Evolutionary conservation across 37 sponge, comb jelly and placozoan species (phyloP).

Genomic region (Ephydatia muelleri): DNA sequence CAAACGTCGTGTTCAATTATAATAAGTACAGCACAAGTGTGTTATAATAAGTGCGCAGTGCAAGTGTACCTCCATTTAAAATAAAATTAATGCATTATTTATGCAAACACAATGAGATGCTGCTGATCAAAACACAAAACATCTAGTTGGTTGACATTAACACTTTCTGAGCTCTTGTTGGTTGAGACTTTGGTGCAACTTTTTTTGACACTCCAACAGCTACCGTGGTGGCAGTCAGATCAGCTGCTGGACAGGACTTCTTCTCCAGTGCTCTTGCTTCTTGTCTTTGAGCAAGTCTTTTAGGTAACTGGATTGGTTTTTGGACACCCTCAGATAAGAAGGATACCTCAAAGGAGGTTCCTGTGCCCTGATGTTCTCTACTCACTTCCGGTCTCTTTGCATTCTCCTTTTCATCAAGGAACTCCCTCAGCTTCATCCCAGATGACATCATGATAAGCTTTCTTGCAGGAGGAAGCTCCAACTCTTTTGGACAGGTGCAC

Average conservation of each 20-base stretch:
- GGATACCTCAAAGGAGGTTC: neutral
- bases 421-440: conserved; percentile 29
- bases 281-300: neutral
- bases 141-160: neutral
- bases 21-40: too few species aligned
- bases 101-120: neutral
- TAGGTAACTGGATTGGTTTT: neutral
- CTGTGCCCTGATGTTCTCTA: neutral
- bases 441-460: conserved; percentile 2
- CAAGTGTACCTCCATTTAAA: too few species aligned
- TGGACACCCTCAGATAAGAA: neutral
- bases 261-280: neutral
- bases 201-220: neutral
- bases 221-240: neutral
- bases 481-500: neutral
- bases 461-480: neutral
- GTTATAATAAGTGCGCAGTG: too few species aligned
- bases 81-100: neutral
- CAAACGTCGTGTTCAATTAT: too few species aligned
- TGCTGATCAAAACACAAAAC: neutral
- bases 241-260: neutral
- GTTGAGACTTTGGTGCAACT: neutral
- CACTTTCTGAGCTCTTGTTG: neutral
- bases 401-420: conserved; percentile 20
- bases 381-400: neutral